These are phyloP conservation scores for Leptatherina wallacei DNA, from an alignment of 2,797 vertebrate genomes.

Conservation along the genomic window DNA sequence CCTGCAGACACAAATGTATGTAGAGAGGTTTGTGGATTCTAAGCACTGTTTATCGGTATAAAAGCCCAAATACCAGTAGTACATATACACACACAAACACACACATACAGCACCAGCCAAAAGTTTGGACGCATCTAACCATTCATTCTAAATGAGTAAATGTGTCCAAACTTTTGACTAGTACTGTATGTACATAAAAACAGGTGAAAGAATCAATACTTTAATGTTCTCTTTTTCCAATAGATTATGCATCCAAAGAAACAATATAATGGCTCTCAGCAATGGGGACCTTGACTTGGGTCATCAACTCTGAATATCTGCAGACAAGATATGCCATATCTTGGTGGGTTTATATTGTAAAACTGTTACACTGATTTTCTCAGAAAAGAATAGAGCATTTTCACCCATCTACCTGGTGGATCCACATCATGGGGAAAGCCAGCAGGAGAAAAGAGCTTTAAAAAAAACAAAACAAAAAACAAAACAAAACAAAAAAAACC, in stretches of 20 bases:
- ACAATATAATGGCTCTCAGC: slow-evolving; percentile 20
- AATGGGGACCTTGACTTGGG: slow-evolving; percentile 41
- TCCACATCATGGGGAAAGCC: no score
- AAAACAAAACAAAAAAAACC: no score
- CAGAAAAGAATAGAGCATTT: slow-evolving; percentile 11
- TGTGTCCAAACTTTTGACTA: neutral
- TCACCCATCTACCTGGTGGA: no score
- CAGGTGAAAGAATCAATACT: no score
- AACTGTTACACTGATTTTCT: slow-evolving; percentile 35
- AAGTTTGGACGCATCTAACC: no score
- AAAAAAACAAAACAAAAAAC: no score
- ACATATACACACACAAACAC: slow-evolving; percentile 7
- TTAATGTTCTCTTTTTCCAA: neutral
- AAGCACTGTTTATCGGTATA: slow-evolving; percentile 2
- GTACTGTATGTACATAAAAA: no score
- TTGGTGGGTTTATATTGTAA: slow-evolving; percentile 46
- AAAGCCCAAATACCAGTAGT: slow-evolving; percentile 13
- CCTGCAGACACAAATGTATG: slow-evolving; percentile 12
- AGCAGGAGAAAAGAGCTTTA: no score
- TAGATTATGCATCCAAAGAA: neutral
- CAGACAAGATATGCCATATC: slow-evolving; percentile 44
- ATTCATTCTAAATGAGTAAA: no score
- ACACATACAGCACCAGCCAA: slow-evolving; percentile 13
- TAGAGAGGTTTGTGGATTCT: slow-evolving; percentile 8
- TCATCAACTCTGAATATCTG: slow-evolving; percentile 50